These are phyloP conservation scores for Scalopus aquaticus DNA, from an alignment of 2,113 vertebrate species.

Conservation along the genomic window DNA sequence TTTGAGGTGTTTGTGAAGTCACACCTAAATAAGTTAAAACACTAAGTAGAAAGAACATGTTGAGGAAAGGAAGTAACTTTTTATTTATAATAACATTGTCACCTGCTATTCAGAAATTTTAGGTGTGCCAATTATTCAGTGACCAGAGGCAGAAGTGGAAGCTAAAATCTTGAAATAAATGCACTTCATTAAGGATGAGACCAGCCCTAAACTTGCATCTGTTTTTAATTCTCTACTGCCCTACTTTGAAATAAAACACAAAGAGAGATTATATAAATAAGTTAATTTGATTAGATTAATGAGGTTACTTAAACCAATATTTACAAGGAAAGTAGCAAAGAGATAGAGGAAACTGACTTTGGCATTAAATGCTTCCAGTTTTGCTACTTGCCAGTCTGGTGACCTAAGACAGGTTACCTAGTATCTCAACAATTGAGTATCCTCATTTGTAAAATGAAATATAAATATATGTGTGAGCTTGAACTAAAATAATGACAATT, in stretches of 20 bases:
- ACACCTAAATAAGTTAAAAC: neutral
- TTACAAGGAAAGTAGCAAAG: neutral
- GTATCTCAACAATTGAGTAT: neutral
- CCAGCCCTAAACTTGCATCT: neutral
- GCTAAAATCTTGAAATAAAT: neutral
- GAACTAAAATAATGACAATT: neutral
- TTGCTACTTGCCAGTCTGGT: neutral
- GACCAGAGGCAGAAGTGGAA: neutral
- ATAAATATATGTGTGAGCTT: neutral
- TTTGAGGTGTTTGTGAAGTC: neutral
- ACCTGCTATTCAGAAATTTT: conserved; percentile 4
- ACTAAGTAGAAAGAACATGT: neutral
- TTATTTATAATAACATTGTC: neutral
- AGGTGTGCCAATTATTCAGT: neutral
- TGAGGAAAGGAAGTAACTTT: neutral
- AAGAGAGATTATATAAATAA: conserved; percentile 41
- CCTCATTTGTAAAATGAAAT: neutral
- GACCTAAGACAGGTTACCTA: neutral
- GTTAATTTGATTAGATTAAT: conserved; percentile 41
- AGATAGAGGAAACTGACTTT: neutral
- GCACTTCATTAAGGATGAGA: neutral
- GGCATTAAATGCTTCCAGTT: neutral
- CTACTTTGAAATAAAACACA: conserved; percentile 45
- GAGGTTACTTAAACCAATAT: neutral
- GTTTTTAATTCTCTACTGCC: conserved; percentile 24